Conservation (phyloP, 1,140 invertebrate species). For the Apis florea region DNA sequence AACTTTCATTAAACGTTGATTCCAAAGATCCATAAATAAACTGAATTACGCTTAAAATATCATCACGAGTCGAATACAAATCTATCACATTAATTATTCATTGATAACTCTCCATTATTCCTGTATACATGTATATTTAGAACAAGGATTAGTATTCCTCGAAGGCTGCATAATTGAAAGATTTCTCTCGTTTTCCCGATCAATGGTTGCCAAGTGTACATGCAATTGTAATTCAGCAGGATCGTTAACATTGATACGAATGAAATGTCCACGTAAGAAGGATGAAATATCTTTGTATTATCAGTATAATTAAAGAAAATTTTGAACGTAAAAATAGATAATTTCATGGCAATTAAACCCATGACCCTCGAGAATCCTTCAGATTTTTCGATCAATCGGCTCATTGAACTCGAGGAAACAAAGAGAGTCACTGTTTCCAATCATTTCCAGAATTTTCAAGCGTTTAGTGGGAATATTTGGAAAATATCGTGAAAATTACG, state of each 20-base stretch:
- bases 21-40: neutral
- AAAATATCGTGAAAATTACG: no score
- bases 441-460: no score
- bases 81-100: neutral
- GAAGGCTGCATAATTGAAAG: conserved; percentile 29
- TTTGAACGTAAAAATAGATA: conserved; percentile 51
- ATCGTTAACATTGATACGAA: conserved; percentile 27
- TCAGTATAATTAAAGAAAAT: conserved; percentile 67
- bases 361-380: no score
- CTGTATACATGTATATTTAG: neutral
- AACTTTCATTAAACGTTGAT: neutral
- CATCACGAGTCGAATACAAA: neutral
- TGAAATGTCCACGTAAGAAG: conserved; percentile 28
- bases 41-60: neutral
- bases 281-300: conserved; percentile 1
- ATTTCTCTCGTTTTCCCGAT: neutral
- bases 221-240: neutral
- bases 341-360: neutral
- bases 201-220: neutral
- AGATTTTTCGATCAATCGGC: no score
- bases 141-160: neutral
- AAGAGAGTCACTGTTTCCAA: no score
- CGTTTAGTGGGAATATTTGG: no score
- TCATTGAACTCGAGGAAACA: no score
- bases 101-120: neutral